phyloP scores from a whole-genome alignment of 2,888 invertebrate species.

The Leucophora obtusa region DNA sequence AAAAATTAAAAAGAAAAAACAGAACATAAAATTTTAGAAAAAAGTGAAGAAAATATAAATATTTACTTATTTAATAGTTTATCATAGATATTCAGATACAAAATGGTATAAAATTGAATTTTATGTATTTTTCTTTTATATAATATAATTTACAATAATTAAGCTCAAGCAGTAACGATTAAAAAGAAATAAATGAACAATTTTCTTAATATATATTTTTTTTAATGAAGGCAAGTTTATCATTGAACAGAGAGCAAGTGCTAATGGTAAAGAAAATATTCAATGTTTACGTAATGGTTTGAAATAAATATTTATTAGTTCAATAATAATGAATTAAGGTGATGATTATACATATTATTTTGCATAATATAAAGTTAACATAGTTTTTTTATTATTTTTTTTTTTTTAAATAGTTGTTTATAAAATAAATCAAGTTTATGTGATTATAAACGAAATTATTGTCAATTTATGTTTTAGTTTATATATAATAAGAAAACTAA shows the following conservation, averaged over 20 bases:
- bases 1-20: neutral
- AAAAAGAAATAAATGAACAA: neutral
- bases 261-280: neutral
- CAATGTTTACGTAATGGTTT: constrained; percentile 2
- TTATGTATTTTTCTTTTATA: constrained; percentile 7
- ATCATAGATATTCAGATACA: constrained; percentile 35
- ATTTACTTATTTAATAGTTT: constrained; percentile 38
- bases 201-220: neutral
- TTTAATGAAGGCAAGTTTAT: neutral
- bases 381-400: neutral
- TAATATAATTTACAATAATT: constrained; percentile 35
- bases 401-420: neutral
- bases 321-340: neutral
- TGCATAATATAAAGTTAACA: constrained; percentile 7
- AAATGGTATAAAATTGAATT: constrained; percentile 55
- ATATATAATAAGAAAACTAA: neutral
- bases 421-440: neutral
- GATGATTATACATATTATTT: neutral
- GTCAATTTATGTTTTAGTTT: constrained; percentile 44
- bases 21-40: neutral
- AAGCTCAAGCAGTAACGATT: constrained; percentile 49
- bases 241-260: neutral
- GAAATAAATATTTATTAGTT: constrained; percentile 4
- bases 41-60: constrained; percentile 8
- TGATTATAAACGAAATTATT: constrained; percentile 54